Evolutionary conservation across 1,140 invertebrate genomes (phyloP), one percentile per base, ranked within the genome.

Genomic region (Akabosia matsudoensis): DNA sequence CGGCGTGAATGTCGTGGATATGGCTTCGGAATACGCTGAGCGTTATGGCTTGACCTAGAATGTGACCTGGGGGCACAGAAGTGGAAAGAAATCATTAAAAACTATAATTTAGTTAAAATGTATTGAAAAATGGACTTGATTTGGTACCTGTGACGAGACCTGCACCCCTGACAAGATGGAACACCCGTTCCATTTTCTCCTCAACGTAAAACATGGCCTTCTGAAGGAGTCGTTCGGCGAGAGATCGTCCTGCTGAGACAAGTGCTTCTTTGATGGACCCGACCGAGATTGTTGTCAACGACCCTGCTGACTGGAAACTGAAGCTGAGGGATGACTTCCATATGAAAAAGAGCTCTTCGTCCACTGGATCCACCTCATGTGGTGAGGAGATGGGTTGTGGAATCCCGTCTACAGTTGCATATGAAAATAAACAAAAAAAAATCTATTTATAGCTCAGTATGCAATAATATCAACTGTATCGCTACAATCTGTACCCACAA

Each of bases 11-110:
- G 18, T 73, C 72, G n/a, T 51, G 24, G 31, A 67, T 67, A 16
- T 71, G 33, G 14, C 72, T 56, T 28, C 72, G 30, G 56, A 77
- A 77, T 0, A 77, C 22, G n/a, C 71, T 56, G 56, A 77, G 72
- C 28, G 71, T 73, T 0, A 77, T 56, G 34, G 71, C 71, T 70
- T 77, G 76, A 4, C 76, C 76, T 13, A 77, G 52, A 4, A 77
- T 71, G 52, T 77, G 76, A 24, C 76, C 76, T 18, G 76, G n/a
- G n/a, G n/a, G n/a, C n/a, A n/a, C n/a, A n/a, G n/a, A n/a, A n/a
- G n/a, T n/a, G n/a, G n/a, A n/a, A n/a, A n/a, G n/a, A n/a, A n/a
- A n/a, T n/a, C n/a, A n/a, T n/a, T n/a, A n/a, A n/a, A n/a, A n/a
- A n/a, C n/a, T n/a, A n/a, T n/a, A n/a, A n/a, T n/a, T n/a, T n/a